Evolutionary conservation across 2,888 invertebrate genomes (phyloP).

Genomic region (Amaurobius ferox): DNA sequence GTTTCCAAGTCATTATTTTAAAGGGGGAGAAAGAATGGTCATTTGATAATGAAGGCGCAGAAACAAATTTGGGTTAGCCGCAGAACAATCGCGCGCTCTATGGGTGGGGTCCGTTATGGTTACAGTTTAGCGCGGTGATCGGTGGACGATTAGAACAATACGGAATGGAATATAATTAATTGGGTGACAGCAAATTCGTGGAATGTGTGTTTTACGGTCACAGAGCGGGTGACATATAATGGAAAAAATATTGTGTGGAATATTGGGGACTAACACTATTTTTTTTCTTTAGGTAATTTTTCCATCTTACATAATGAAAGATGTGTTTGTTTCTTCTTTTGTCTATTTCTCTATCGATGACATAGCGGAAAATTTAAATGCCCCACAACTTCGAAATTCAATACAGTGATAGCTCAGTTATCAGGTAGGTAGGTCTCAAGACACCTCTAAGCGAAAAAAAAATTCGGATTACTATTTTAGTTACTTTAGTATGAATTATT

Average conservation of each 20-base stretch:
- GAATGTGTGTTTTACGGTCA: conserved; percentile 9
- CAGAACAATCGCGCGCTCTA: conserved; percentile 28
- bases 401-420: too few relatives aligned
- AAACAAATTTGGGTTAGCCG: conserved; percentile 49
- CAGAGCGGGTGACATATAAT: not conserved
- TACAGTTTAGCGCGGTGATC: not conserved
- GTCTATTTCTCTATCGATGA: too few relatives aligned
- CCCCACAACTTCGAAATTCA: too few relatives aligned
- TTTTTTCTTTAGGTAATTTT: too few relatives aligned
- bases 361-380: too few relatives aligned
- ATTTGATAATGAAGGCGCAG: conserved; percentile 13
- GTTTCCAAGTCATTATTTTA: conserved; percentile 43
- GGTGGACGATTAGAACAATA: not conserved
- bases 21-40: conserved; percentile 26
- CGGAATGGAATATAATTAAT: not conserved
- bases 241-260: not conserved
- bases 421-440: too few relatives aligned
- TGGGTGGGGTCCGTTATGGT: conserved; percentile 7
- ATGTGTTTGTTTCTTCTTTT: too few relatives aligned
- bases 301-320: too few relatives aligned
- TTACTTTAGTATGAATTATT: too few relatives aligned
- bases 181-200: conserved; percentile 1
- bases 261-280: not conserved
- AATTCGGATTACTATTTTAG: too few relatives aligned
- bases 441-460: too few relatives aligned